These are phyloP conservation scores for Nymphicus hollandicus DNA, from an alignment of 2,113 vertebrate genomes.

Conservation along the genomic window DNA sequence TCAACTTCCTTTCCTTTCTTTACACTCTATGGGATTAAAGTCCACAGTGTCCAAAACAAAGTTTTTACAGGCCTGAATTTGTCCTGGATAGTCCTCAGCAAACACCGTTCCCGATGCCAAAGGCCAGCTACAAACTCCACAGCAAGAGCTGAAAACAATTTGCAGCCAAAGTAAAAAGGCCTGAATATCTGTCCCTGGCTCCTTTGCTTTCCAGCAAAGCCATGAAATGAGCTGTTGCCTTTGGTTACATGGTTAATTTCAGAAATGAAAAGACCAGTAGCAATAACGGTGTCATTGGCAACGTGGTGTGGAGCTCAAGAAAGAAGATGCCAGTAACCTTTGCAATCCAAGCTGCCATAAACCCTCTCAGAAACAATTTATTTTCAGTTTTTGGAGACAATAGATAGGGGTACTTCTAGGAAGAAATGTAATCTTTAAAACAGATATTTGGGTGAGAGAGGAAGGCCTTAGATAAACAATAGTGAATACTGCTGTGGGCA, in stretches of 20 bases:
- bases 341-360: neutral
- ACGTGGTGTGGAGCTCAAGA: neutral
- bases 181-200: neutral
- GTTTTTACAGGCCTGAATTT: neutral
- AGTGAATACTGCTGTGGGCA: neutral
- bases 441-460: neutral
- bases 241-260: slow-evolving; percentile 51
- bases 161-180: slow-evolving; percentile 30
- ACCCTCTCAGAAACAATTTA: neutral
- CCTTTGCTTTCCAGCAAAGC: neutral
- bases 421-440: slow-evolving; percentile 20
- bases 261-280: slow-evolving; percentile 29
- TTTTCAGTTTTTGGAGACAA: neutral
- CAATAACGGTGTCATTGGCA: neutral
- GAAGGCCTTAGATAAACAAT: neutral
- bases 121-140: slow-evolving; percentile 22
- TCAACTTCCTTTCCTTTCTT: neutral
- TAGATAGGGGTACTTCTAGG: neutral
- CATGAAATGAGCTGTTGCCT: slow-evolving; percentile 45
- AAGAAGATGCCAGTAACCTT: neutral
- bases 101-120: neutral
- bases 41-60: neutral
- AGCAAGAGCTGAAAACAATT: slow-evolving; percentile 44
- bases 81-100: neutral
- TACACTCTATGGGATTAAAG: neutral